A percentile compares a stretch with the other conserved stretches of the same genome.
These are phyloP conservation scores for Enteromius afrohamiltoni DNA, from an alignment of 2,797 vertebrate genomes.

Conservation along the genomic window DNA sequence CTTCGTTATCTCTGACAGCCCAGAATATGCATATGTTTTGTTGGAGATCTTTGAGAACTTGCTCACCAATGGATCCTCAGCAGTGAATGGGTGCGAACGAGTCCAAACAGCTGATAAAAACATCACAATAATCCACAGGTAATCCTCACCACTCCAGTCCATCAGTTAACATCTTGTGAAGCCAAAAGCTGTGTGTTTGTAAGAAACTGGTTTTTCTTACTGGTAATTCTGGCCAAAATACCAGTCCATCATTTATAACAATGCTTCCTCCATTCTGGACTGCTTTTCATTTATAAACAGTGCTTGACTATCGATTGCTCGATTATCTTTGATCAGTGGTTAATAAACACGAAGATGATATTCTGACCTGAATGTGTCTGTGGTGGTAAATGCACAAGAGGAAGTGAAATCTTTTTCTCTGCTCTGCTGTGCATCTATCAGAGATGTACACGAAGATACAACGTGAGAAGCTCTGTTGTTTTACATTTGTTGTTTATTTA, in stretches of 20 bases:
- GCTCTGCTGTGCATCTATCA: neutral
- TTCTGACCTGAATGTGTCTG: slow-evolving; percentile 74
- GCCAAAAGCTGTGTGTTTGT: neutral
- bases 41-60: neutral
- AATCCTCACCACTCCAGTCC: neutral
- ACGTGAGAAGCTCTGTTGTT: too few relatives aligned
- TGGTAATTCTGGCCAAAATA: neutral
- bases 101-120: neutral
- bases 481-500: slow-evolving; percentile 2
- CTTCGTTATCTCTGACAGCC: slow-evolving; percentile 3
- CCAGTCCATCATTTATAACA: neutral
- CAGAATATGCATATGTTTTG: neutral
- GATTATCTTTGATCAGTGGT: slow-evolving; percentile 42
- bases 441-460: neutral
- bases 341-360: slow-evolving; percentile 50
- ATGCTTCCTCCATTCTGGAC: neutral
- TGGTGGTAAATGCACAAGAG: slow-evolving; percentile 69
- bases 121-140: neutral
- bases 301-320: neutral
- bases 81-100: neutral
- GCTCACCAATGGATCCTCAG: neutral
- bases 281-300: neutral
- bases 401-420: slow-evolving; percentile 37
- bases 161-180: neutral
- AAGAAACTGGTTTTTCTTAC: neutral